Conservation (phyloP, 30 jellyfish, hydroid and myxozoan species). For the Aurelia aurita complex sp. Pacific region DNA sequence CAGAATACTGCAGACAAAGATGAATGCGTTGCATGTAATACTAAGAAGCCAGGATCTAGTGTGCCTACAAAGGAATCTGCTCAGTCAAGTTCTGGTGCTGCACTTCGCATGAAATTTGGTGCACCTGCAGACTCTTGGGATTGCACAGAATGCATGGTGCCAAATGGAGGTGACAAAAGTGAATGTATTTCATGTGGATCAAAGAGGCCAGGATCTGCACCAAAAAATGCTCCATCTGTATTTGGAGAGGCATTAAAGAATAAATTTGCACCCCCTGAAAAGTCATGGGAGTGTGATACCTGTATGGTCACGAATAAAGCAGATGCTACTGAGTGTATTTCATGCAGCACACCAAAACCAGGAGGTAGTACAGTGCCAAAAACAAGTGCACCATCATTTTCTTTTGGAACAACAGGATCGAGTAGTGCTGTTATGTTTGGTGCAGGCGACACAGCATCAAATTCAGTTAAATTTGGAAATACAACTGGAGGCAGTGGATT, state of each 20-base stretch:
- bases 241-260: not conserved
- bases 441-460: not conserved
- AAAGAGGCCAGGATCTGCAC: conserved; percentile 34
- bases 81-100: not conserved
- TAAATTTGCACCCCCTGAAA: conserved; percentile 29
- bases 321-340: conserved; percentile 47
- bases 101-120: conserved; percentile 27
- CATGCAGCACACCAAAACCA: conserved; percentile 64
- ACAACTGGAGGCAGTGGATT: conserved; percentile 5
- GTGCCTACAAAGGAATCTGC: not conserved
- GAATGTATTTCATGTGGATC: conserved; percentile 78
- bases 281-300: conserved; percentile 75
- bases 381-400: conserved; percentile 9
- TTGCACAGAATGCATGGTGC: conserved; percentile 71
- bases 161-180: conserved; percentile 27
- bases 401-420: conserved; percentile 10
- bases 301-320: conserved; percentile 60
- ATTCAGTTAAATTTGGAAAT: not conserved
- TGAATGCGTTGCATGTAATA: conserved; percentile 71
- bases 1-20: conserved; percentile 13
- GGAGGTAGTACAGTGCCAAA: conserved; percentile 31
- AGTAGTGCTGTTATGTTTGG: conserved; percentile 3
- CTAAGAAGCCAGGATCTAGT: conserved; percentile 25
- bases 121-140: conserved; percentile 76
- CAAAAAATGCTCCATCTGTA: not conserved